Percentiles rank a stretch among this genome's conserved stretches.
phyloP scores from a whole-genome alignment of 2,888 invertebrate species.

The Drosophila leonis region DNA sequence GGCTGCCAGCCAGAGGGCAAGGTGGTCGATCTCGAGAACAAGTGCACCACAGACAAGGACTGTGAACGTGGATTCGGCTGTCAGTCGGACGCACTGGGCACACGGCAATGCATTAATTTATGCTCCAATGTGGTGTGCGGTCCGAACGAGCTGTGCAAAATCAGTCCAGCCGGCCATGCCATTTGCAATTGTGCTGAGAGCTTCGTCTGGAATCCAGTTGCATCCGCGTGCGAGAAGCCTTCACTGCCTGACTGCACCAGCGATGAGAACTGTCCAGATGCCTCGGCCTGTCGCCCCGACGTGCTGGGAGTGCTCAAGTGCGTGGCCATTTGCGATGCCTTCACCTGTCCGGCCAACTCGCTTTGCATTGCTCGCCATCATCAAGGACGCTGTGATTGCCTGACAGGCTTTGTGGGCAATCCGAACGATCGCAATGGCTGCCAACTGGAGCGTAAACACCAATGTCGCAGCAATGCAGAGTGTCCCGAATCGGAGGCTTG shows the following conservation, averaged over 20 bases:
- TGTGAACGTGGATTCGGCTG: slow-evolving; percentile 91
- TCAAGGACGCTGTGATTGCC: slow-evolving; percentile 93
- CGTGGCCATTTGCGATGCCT: slow-evolving; percentile 90
- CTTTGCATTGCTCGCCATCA: slow-evolving; percentile 91
- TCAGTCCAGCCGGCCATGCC: slow-evolving; percentile 89
- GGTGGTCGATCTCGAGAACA: slow-evolving; percentile 86
- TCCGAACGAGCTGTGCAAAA: slow-evolving; percentile 92
- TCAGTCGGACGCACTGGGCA: slow-evolving; percentile 88
- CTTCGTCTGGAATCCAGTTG: slow-evolving; percentile 93
- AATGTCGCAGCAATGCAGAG: slow-evolving; percentile 92
- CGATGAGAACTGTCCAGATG: slow-evolving; percentile 90
- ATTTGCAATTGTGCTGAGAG: slow-evolving; percentile 92
- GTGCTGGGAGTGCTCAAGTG: slow-evolving; percentile 94
- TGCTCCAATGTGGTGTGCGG: slow-evolving; percentile 93
- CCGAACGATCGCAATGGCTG: slow-evolving; percentile 96
- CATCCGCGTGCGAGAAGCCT: slow-evolving; percentile 93
- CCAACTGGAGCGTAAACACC: slow-evolving; percentile 89
- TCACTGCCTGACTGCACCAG: slow-evolving; percentile 92
- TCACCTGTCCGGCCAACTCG: slow-evolving; percentile 94
- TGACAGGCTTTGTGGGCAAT: slow-evolving; percentile 94
- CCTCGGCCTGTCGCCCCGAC: slow-evolving; percentile 92
- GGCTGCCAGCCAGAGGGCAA: slow-evolving; percentile 92
- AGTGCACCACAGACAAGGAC: slow-evolving; percentile 90
- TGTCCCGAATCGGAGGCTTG: slow-evolving; percentile 94
- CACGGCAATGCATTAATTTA: slow-evolving; percentile 90